phyloP scores from a whole-genome alignment of 1,140 invertebrate species.

The Oryzaephilus surinamensis region DNA sequence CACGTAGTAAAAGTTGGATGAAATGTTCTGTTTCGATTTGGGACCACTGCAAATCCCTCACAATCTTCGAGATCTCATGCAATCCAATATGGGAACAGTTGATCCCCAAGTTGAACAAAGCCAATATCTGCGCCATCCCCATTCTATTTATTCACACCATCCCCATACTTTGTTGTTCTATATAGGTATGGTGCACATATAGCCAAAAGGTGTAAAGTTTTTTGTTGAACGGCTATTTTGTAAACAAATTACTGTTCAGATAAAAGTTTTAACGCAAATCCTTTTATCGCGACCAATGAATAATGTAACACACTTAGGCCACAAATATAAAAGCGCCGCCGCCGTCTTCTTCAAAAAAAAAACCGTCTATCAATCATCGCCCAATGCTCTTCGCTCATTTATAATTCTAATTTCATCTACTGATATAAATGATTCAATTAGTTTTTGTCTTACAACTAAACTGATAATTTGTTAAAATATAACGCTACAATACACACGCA shows the following conservation, averaged over 20 bases:
- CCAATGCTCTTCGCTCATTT: slow-evolving; percentile 16
- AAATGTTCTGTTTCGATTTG: slow-evolving; percentile 37
- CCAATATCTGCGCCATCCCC: slow-evolving; percentile 15
- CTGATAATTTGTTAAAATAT: no score
- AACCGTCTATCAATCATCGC: slow-evolving; percentile 21
- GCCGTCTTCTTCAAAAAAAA: no score
- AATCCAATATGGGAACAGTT: slow-evolving; percentile 35
- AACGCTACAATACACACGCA: no score
- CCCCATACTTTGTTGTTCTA: slow-evolving; percentile 33
- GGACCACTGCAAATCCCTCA: slow-evolving; percentile 35
- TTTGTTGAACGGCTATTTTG: slow-evolving; percentile 29
- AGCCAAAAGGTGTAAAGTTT: slow-evolving; percentile 24
- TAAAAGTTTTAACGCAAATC: slow-evolving; percentile 35
- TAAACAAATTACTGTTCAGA: slow-evolving; percentile 35
- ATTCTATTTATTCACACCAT: neutral
- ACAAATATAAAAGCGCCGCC: slow-evolving; percentile 14
- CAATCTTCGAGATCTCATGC: slow-evolving; percentile 36
- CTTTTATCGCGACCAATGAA: slow-evolving; percentile 34
- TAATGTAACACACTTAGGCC: slow-evolving; percentile 26
- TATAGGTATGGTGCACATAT: no score
- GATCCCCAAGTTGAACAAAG: slow-evolving; percentile 26
- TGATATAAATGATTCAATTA: slow-evolving; percentile 20
- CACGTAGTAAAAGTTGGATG: slow-evolving; percentile 35
- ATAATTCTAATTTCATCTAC: slow-evolving; percentile 20
- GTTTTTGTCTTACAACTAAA: no score